Evolutionary conservation across 2,888 invertebrate genomes (phyloP), one percentile per base, ranked within the genome.

Genomic region (Toxonevra muliebris): DNA sequence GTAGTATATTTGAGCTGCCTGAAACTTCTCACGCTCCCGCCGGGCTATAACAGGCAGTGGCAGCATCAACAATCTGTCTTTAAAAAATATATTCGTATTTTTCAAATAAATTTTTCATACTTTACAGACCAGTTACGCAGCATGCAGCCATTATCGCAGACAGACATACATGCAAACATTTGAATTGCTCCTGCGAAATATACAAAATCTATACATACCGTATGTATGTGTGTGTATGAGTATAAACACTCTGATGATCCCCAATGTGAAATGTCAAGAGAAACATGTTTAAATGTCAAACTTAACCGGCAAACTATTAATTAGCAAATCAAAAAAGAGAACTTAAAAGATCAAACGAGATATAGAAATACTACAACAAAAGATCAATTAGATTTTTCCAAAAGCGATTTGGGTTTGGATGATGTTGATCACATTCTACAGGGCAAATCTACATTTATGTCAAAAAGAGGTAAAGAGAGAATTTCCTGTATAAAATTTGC

Each of bases 221-320:
- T 48, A 43, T 43, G 45, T 43, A 43, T 43, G 12, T 43, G 9
- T 43, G 45, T 48, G 15, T 8, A 5, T 48, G 8, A 2, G 8
- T n/a, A n/a, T 48, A 15, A n/a, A 48, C 30, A 30, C 30, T 30
- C 7, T 30, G 30, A 30, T 30, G 30, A 30, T 55, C 55, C 53
- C 63, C 64, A 70, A 68, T 65, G 69, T 69, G 73, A 77, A 79
- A 79, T 80, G 80, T 80, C 81, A 80, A 79, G 78, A 80, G 76
- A 77, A 30, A 77, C 79, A 80, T 81, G 80, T 81, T 80, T 75
- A 79, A 76, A 74, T 80, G 81, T 81, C 81, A 81, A 80, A 80
- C 79, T 73, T 73, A 76, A 79, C 79, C 77, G 79, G 77, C 79
- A 81, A 81, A 81, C 83, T 81, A 81, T 79, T 82, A 82, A 83